Base-by-base conservation (phyloP, 2,797 vertebrate species). In the Setipinna tenuifilis region DNA sequence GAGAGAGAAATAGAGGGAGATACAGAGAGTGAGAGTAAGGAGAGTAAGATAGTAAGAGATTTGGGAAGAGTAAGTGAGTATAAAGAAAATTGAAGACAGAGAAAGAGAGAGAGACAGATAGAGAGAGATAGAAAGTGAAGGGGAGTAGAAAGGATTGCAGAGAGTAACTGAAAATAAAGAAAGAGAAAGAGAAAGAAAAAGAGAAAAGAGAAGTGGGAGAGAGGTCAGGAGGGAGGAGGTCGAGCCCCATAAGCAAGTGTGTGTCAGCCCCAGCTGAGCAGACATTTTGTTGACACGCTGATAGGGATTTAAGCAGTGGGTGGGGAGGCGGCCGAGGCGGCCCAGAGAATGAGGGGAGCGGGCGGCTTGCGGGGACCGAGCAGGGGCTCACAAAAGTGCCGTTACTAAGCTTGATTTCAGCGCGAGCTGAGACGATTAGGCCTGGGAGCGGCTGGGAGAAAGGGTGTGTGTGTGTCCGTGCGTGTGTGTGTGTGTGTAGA, bases 211-310 rank as follows among this genome's bases (percentile, higher is more conserved):
- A 65, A 88, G 90, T 87, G 90, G 89, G 90, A 83, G 90, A 88
- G 91, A 91, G 93, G 92, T 92, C 91, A 92, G 89, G 92, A 91
- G 92, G 91, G 91, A 94, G 94, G 93, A 95, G 91, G 92, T 91
- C 93, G 93, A 95, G 92, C 92, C 94, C 95, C 92, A 93, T 93
- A 94, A 95, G 94, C 92, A 91, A 93, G 91, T 86, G 87, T 89
- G 88, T 94, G 92, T 95, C 92, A 93, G 91, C 94, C 94, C 95
- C 95, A 96, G 93, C 95, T 95, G 95, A 93, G 95, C 92, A 94
- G 96, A 95, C 95, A 96, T 96, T 96, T 95, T 95, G 94, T 96
- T 95, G 95, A 96, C 96, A 96, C 94, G 95, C 94, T 95, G 95
- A 96, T 96, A 95, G 95, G 95, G 95, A 95, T 94, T 96, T 95